phyloP scores from a whole-genome alignment of 2,888 invertebrate species.

The Drosophila subquinaria region DNA sequence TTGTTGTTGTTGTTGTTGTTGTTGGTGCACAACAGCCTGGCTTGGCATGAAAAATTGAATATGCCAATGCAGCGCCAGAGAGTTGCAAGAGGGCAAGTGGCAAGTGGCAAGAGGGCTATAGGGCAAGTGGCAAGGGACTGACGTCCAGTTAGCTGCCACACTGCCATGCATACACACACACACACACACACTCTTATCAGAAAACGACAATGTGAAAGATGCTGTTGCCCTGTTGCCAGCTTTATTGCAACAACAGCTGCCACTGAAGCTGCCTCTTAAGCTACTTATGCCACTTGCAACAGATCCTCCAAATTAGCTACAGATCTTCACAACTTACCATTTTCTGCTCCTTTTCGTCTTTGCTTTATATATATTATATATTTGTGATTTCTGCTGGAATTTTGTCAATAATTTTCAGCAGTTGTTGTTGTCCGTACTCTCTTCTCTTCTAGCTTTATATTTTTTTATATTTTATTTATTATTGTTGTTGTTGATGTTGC shows the following conservation, averaged over 20 bases:
- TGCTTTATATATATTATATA: background rate
- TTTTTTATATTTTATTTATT: background rate
- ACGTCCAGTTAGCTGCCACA: constrained; percentile 15
- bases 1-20: constrained; percentile 8
- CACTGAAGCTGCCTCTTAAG: constrained; percentile 13
- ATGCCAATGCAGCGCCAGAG: constrained; percentile 41
- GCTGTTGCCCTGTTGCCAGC: constrained; percentile 7
- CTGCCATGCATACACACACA: background rate
- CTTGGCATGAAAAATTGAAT: constrained; percentile 81
- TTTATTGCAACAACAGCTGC: constrained; percentile 28
- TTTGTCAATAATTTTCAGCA: constrained; percentile 16
- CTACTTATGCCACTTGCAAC: constrained; percentile 18
- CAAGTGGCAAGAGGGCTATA: constrained; percentile 3
- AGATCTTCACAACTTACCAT: constrained; percentile 46
- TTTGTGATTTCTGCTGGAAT: constrained; percentile 18
- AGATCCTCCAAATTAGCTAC: constrained; percentile 11
- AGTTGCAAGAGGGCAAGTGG: constrained; percentile 9
- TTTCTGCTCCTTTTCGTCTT: constrained; percentile 1
- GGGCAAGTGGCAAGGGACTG: constrained; percentile 3
- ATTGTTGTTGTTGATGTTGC: constrained; percentile 7
- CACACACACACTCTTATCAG: constrained; percentile 4
- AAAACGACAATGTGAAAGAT: constrained; percentile 8
- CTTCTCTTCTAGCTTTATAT: background rate
- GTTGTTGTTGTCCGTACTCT: background rate
- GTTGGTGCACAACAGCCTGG: constrained; percentile 72